These are phyloP conservation scores for Orthosia incerta DNA, from an alignment of 2,888 invertebrate species.

Conservation along the genomic window DNA sequence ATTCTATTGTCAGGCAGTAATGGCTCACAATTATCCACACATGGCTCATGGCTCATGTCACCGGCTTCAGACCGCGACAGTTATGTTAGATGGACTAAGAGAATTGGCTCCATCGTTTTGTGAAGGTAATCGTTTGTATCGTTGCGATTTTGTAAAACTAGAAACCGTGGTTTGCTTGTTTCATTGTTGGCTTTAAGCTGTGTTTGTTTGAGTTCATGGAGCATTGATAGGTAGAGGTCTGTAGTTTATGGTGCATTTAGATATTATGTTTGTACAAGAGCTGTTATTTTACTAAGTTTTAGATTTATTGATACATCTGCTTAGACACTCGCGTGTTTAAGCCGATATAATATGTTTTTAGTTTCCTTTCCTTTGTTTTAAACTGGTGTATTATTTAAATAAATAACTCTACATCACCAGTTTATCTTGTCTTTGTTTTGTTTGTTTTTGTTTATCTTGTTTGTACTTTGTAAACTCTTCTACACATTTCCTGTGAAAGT, in stretches of 20 bases:
- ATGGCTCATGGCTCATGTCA: conserved; percentile 73
- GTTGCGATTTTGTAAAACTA: conserved; percentile 64
- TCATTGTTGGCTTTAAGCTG: conserved; percentile 52
- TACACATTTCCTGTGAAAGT: neutral
- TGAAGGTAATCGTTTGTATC: conserved; percentile 67
- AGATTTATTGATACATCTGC: neutral
- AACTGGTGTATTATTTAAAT: no score
- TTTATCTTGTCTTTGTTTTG: neutral
- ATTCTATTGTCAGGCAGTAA: conserved; percentile 88
- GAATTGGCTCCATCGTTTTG: conserved; percentile 64
- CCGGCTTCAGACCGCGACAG: conserved; percentile 70
- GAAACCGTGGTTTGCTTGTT: conserved; percentile 57
- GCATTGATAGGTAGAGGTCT: neutral
- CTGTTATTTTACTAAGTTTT: neutral
- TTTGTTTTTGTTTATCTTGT: neutral
- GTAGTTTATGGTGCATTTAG: neutral
- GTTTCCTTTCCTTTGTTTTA: no score
- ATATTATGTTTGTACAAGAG: neutral
- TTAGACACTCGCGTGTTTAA: no score
- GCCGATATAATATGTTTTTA: no score
- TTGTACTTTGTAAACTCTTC: neutral
- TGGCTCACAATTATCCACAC: conserved; percentile 82
- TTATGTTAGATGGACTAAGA: conserved; percentile 63
- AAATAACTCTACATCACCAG: neutral
- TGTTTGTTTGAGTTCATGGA: conserved; percentile 6